Base-by-base conservation (phyloP, 2,888 invertebrate genomes). In the Campopleginae sp. region DNA sequence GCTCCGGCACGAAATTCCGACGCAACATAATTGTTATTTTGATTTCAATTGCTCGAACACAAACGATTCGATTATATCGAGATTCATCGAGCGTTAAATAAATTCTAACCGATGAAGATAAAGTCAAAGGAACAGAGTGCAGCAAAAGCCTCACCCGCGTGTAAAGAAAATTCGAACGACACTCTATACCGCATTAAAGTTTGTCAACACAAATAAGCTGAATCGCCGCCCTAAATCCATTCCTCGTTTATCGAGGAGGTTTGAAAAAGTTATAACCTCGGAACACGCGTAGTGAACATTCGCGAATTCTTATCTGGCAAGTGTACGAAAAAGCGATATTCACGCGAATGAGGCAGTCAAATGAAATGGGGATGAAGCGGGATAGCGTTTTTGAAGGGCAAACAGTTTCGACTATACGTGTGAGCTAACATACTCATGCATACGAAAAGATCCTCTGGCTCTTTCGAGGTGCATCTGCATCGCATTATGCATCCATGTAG, bases 401-500 rank as follows among this genome's bases (percentile, higher is more conserved):
- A 71, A 51, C n/a, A 48, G 65, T 27, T 68, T 27, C 70, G 31
- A 31, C 58, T 68, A 68, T 27, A n/a, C n/a, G 65, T 63, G 42
- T 14, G 65, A 17, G 31, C 46, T 33, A 27, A 51, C 46, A 61
- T 38, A 68, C 68, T 75, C 33, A 38, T 61, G 74, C 68, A 75
- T 75, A 80, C 54, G 58, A 61, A 23, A 42, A 68, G 54, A 80
- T 75, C 68, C 31, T 54, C 33, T 14, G 54, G 58, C 61, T 75
- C 66, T 75, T 58, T 61, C 61, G 68, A 75, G 58, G 38, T 75
- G 33, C 80, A 75, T 74, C 58, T 80, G 72, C 72, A 54, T 80
- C 44, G 74, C 65, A 80, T 80, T 58, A 61, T 33, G 27, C 68
- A 68, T 19, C 74, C 58, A 58, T 27, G 58, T 58, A 14, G 54